Evolutionary conservation across 2,113 vertebrate genomes (phyloP), one percentile per base, ranked within the genome.

Genomic region (Prietella phreatophila): DNA sequence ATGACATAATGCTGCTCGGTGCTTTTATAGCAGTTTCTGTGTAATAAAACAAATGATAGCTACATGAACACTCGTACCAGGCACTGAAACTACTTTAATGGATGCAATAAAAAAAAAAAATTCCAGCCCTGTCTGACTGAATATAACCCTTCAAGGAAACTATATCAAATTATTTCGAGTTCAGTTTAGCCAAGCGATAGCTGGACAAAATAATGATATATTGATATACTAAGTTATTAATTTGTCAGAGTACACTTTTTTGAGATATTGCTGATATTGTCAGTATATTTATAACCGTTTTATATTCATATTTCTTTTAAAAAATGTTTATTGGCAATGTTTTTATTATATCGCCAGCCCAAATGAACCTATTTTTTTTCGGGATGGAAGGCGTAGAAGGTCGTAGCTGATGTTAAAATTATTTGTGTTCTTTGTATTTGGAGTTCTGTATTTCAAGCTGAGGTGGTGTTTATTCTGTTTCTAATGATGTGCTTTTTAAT

Each of bases 31-130:
- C 39, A 30, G 39, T n/a, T 76, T 78, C 71, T 76, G 22, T 61
- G 56, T 61, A 61, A 76, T 75, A 58, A 61, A 85, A 60, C 10
- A 14, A 60, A 60, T 13, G 71, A 85, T 50, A 30, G 53, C 25
- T 30, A 42, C 50, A 61, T 75, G 55, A 25, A 30, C 19, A 39
- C 50, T 25, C 13, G 65, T 87, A 71, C 80, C 67, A 83, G 65
- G 80, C 53, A 73, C 69, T 85, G 83, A 69, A 50, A 30, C 17
- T 36, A 13, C 2, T 85, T 85, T 85, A 85, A 73, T 55, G 53
- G 33, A 22, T 73, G 83, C 50, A 55, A 17, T 83, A 58, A 56
- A 73, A 0, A 1, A 33, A n/a, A 36, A 5, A 42, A 42, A 42
- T 67, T 69, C 19, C 60, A 14, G 33, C 55, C 33, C 53, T 73